A percentile compares a stretch with the other conserved stretches of the same genome.
Conservation (phyloP, 2,888 invertebrate genomes). For the Cataglyphis cursor region DNA sequence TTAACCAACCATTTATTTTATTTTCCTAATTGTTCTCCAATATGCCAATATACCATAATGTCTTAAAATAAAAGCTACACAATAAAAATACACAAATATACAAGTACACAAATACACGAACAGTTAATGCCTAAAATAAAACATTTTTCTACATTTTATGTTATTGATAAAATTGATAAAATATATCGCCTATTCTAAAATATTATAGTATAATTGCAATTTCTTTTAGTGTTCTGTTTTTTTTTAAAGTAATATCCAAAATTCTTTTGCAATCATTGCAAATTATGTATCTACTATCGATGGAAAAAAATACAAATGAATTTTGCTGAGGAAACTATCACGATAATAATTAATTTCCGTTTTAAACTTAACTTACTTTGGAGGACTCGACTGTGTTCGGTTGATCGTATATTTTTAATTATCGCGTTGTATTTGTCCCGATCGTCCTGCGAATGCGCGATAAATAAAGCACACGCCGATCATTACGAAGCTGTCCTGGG, state of each 20-base stretch:
- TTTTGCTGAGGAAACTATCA: slow-evolving; percentile 11
- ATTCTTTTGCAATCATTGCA: not conserved
- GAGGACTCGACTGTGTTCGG: slow-evolving; percentile 53
- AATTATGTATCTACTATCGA: slow-evolving; percentile 1
- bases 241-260: not conserved
- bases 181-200: not conserved
- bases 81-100: too few relatives aligned
- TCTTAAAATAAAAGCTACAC: slow-evolving; percentile 7
- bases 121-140: not conserved
- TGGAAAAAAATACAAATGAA: slow-evolving; percentile 10
- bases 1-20: not conserved
- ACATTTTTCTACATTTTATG: not conserved
- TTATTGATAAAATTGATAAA: not conserved
- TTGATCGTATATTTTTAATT: slow-evolving; percentile 82
- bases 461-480: slow-evolving; percentile 67
- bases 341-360: slow-evolving; percentile 42
- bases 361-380: slow-evolving; percentile 31
- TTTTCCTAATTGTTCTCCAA: slow-evolving; percentile 22
- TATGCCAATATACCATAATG: not conserved
- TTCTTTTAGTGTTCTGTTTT: not conserved
- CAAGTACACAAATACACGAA: not conserved
- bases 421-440: slow-evolving; percentile 72
- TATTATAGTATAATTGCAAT: not conserved
- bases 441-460: slow-evolving; percentile 54
- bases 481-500: slow-evolving; percentile 33